Conservation (phyloP, 2,113 vertebrate species). For the Dunckerocampus dactyliophorus region DNA sequence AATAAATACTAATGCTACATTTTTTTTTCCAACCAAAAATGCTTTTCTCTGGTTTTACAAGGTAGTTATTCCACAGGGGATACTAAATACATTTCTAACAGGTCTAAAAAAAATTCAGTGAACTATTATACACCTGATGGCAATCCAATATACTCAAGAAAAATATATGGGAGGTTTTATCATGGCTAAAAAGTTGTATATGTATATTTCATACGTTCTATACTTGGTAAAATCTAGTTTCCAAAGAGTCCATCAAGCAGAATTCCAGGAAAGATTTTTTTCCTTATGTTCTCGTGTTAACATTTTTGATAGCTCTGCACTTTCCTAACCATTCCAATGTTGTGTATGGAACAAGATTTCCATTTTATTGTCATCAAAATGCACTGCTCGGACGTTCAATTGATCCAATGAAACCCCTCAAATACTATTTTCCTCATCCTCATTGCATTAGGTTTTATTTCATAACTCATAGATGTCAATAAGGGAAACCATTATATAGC, state of each 20-base stretch:
- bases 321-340: constrained; percentile 51
- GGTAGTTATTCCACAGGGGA: too few species aligned
- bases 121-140: too few species aligned
- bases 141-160: neutral
- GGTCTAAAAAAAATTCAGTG: too few species aligned
- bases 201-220: too few species aligned
- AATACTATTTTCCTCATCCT: constrained; percentile 70
- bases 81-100: too few species aligned
- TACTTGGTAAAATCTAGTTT: too few species aligned
- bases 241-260: constrained; percentile 1
- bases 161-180: neutral
- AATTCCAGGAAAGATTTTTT: constrained; percentile 29
- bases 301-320: constrained; percentile 54
- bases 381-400: constrained; percentile 51
- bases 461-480: constrained; percentile 74
- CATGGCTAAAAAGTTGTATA: neutral
- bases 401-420: constrained; percentile 71
- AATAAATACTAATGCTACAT: too few species aligned
- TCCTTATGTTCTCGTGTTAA: constrained; percentile 16
- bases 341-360: constrained; percentile 40
- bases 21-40: too few species aligned
- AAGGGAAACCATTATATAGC: constrained; percentile 72
- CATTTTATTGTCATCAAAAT: constrained; percentile 66
- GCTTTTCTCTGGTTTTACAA: too few species aligned
- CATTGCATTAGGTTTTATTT: constrained; percentile 74